phyloP scores from a whole-genome alignment of 2,797 vertebrate genomes.

The Eleutherodactylus coqui region DNA sequence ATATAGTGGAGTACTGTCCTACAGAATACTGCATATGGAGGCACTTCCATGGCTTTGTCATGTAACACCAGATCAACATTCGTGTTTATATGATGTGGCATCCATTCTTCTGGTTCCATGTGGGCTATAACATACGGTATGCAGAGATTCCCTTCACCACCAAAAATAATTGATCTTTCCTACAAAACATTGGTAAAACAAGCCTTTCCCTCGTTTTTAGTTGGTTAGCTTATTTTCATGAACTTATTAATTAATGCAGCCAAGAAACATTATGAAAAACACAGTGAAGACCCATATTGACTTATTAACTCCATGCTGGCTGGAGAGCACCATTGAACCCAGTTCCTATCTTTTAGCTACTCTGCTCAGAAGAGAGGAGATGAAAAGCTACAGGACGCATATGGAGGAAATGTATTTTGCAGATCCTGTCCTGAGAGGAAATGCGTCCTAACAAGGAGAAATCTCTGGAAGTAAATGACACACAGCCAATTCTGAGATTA shows the following conservation, averaged over 20 bases:
- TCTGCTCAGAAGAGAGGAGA: constrained; percentile 30
- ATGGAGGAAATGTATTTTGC: constrained; percentile 52
- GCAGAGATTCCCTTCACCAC: no score
- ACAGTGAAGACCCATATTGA: not conserved
- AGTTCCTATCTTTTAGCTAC: constrained; percentile 16
- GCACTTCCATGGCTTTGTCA: not conserved
- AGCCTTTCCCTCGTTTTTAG: no score
- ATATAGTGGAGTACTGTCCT: no score
- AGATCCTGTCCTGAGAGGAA: constrained; percentile 55
- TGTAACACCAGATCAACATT: not conserved
- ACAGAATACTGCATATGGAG: no score
- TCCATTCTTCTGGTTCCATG: no score
- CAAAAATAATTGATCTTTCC: no score
- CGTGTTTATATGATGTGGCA: not conserved
- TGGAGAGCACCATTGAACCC: not conserved
- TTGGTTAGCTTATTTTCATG: not conserved
- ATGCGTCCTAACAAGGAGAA: constrained; percentile 35
- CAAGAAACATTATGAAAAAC: not conserved
- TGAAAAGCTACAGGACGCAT: constrained; percentile 50
- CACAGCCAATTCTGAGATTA: constrained; percentile 34
- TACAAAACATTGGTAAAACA: not conserved
- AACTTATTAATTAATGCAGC: not conserved
- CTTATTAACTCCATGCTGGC: not conserved
- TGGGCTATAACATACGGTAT: no score
- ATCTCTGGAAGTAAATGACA: constrained; percentile 41